Base-by-base conservation (phyloP, 2,888 invertebrate species). In the Clitarchus hookeri region DNA sequence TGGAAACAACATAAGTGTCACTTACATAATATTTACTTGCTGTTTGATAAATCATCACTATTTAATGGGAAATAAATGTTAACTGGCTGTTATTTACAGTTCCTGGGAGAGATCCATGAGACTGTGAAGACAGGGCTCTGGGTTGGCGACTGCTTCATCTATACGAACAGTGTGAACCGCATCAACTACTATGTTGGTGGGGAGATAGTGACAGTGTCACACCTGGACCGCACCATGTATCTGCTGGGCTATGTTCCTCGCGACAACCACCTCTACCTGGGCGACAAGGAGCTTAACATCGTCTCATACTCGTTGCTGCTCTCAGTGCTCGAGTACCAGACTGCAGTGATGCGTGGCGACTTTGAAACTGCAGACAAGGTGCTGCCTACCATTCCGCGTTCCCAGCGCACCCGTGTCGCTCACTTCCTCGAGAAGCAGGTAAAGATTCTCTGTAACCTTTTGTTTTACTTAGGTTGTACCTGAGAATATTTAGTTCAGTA, bases 131-230 rank as follows among this genome's bases (percentile, higher is more conserved):
- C 99, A 0, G 99, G 98, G 8, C 91, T 98, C 23, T 99, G 99
- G 99, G 97, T 99, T 19, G 99, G 99, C 8, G 99, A 99, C 91
- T 99, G 99, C 91, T 99, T 99, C 92, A 99, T 99, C 89, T 99
- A 99, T 92, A 99, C 99, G 0, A 99, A 99, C 92, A 96, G 97
- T 53, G 96, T 98, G 0, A 99, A 99, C 92, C 94, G 99, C 87
- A 96, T 99, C 88, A 99, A 99, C 92, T 99, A 99, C 91, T 99
- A 98, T 91, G 99, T 99, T 26, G 99, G 99, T 48, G 99, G 99
- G 26, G 99, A 99, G 93, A 96, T 99, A 88, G 99, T 99, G 0
- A 99, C 99, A 0, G 96, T 99, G 88, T 98, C 99, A 0, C 99
- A 99, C 92, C 93, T 99, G 87, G 99, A 99, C 91, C 95, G 98